Evolutionary conservation across 2,797 vertebrate species (phyloP).

Genomic region (Margarornis squamiger): DNA sequence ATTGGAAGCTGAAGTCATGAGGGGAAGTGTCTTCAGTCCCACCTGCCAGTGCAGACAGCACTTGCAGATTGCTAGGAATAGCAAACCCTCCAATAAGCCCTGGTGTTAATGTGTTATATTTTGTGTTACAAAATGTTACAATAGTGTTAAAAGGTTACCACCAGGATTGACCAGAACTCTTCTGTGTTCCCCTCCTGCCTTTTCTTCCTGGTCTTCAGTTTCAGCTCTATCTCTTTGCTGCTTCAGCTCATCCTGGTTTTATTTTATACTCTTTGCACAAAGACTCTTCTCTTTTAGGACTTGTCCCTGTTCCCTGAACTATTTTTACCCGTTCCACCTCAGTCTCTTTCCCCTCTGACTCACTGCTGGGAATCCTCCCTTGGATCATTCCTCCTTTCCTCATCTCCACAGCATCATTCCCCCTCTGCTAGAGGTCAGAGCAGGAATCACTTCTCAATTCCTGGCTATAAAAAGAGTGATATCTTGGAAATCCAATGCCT

Average conservation of each 20-base stretch:
- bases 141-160: background rate
- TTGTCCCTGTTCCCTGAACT: background rate
- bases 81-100: background rate
- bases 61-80: background rate
- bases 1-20: background rate
- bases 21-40: background rate
- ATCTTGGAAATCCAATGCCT: background rate
- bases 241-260: conserved; percentile 48
- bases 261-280: conserved; percentile 53
- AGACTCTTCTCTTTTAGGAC: background rate
- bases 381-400: background rate
- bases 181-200: background rate
- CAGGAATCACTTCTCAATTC: background rate
- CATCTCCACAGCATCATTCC: background rate
- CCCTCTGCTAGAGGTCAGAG: conserved; percentile 2
- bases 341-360: conserved; percentile 6
- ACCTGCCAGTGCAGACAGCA: background rate
- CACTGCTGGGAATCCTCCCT: conserved; percentile 52
- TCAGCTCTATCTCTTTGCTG: background rate
- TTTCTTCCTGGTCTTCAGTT: background rate
- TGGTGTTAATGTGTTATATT: background rate
- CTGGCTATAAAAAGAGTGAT: background rate
- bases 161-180: background rate
- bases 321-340: conserved; percentile 26
- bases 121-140: background rate